Base-by-base conservation (phyloP, 1,140 invertebrate species). In the Anastrepha obliqua region DNA sequence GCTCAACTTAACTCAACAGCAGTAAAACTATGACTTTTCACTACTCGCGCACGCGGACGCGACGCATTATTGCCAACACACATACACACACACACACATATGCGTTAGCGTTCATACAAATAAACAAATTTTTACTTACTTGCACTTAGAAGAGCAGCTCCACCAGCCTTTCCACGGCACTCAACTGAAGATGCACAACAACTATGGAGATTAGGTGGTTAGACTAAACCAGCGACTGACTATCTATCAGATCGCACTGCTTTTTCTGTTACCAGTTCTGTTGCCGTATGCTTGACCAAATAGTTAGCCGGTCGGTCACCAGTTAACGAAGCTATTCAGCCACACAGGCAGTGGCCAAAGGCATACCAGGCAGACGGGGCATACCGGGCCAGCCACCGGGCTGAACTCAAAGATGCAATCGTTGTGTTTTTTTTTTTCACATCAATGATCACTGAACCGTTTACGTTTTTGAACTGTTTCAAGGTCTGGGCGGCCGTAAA, bases 401-500 rank as follows among this genome's bases (percentile, higher is more conserved):
- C 47, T 81, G 74, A 62, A 86, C 85, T 60, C 55, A 44, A 60
- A 86, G 85, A 86, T 86, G 85, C 39, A 86, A 86, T 86, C 85
- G 62, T 62, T 15, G 44, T 47, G 20, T n/a, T 81, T 13, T 47
- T 2, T 85, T 55, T 62, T 13, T 86, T 62, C 58, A 60, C 58
- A 86, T 92, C 90, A 92, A 92, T 92, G 91, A 91, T 92, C 91
- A 92, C 91, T 92, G 91, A 92, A 92, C 91, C 91, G 91, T 92
- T 92, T 91, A 92, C 91, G 91, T 90, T 92, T 92, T 92, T 92
- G 91, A 92, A 92, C 91, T 92, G 91, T 92, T 92, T 92, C 91
- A 92, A 92, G 91, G 91, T 92, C 91, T 92, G 89, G 59, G 47
- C 20, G 89, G 59, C 62, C 20, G 81, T 70, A 88, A 74, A 86